Evolutionary conservation across 2,113 vertebrate genomes (phyloP), one percentile per base, ranked within the genome.

Genomic region (Dinomys branickii): DNA sequence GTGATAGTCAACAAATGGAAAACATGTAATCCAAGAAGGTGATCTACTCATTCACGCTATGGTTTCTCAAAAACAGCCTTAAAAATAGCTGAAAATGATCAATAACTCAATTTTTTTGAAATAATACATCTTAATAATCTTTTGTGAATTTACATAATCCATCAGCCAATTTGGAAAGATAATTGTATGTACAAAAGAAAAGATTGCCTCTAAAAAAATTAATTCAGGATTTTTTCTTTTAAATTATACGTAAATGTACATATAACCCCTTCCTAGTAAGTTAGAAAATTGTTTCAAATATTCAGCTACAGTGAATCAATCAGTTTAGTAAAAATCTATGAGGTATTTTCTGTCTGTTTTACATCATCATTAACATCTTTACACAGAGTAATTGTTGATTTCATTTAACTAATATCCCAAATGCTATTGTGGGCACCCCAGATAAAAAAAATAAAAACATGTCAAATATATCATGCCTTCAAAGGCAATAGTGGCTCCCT

Each of bases 91-190:
- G 7, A 12, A 92, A 90, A 90, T 3, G 3, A 24, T 86, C 19
- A 91, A 41, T 50, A 58, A 86, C 81, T 94, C 52, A 94, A 93
- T 87, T 84, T 30, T 50, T 87, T 89, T 90, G 38, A 96, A 86
- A 78, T 33, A 20, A 84, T 35, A 92, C 84, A 84, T 7, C 47
- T 54, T 86, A 82, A 86, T 2, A 81, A 9, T 59, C 41, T 78
- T 90, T 95, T 1, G 11, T 54, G 22, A 87, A 81, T 85, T 41
- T 88, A 85, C 16, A 81, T 56, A 17, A 69, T 38, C 12, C 28
- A 90, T 47, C 5, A 94, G 8, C 24, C 41, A 95, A 89, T 50
- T 85, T 13, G 63, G 44, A 90, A 95, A 5, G 13, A 20, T 78
- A 61, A 81, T 30, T 91, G 33, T 6, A 88, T 63, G 87, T 14